These are phyloP conservation scores for Ptilorrhoa leucosticta DNA, from an alignment of 2,113 vertebrate species.

Conservation along the genomic window DNA sequence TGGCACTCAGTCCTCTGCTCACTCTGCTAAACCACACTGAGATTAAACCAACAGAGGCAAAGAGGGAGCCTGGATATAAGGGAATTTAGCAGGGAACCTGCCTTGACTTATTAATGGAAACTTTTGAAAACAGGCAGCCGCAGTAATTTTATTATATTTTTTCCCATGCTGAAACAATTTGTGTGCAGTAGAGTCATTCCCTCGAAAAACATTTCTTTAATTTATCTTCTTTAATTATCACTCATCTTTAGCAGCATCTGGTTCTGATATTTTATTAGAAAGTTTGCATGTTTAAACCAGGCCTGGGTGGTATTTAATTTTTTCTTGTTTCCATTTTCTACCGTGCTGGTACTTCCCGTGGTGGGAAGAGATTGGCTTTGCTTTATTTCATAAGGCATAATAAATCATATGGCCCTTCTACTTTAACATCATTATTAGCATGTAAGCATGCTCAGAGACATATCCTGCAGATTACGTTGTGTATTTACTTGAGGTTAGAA, in stretches of 20 bases:
- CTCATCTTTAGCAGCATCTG: slow-evolving; percentile 77
- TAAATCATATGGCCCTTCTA: slow-evolving; percentile 68
- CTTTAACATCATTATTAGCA: slow-evolving; percentile 57
- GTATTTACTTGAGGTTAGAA: slow-evolving; percentile 64
- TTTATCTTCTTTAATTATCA: slow-evolving; percentile 81
- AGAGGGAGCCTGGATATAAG: slow-evolving; percentile 30
- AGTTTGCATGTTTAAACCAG: slow-evolving; percentile 66
- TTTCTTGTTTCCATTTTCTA: slow-evolving; percentile 69
- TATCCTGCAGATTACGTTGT: slow-evolving; percentile 47
- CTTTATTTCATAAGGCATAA: slow-evolving; percentile 65
- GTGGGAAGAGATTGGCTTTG: slow-evolving; percentile 55
- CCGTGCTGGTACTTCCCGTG: slow-evolving; percentile 65
- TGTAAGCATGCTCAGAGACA: slow-evolving; percentile 56
- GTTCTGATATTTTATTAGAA: slow-evolving; percentile 79
- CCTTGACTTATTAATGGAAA: slow-evolving; percentile 67
- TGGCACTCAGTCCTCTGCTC: background rate
- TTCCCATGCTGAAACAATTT: slow-evolving; percentile 72
- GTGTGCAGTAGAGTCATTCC: slow-evolving; percentile 65
- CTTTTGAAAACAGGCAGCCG: slow-evolving; percentile 63
- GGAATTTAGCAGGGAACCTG: slow-evolving; percentile 58
- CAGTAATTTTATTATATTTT: slow-evolving; percentile 63
- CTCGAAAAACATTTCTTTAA: slow-evolving; percentile 74
- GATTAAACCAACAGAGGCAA: slow-evolving; percentile 53
- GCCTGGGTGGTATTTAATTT: slow-evolving; percentile 52
- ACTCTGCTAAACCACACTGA: slow-evolving; percentile 40